phyloP scores from a whole-genome alignment of 2,888 invertebrate genomes.

The Scelioninae gen. 2 region DNA sequence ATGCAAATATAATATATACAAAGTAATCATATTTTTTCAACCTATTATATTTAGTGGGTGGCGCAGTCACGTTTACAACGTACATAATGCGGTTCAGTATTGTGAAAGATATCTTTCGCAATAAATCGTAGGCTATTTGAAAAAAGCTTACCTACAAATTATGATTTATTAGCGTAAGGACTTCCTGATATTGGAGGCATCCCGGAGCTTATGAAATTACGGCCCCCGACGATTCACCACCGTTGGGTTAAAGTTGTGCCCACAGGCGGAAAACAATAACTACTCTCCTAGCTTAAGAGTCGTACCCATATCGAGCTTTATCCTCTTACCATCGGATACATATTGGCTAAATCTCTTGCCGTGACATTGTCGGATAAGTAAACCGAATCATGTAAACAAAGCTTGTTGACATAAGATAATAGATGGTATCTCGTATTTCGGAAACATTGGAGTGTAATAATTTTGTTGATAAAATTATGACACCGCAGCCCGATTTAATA shows the following conservation, averaged over 20 bases:
- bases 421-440: slow-evolving; percentile 2
- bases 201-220: slow-evolving; percentile 34
- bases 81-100: no score
- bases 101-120: no score
- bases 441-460: no score
- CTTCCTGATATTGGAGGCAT: slow-evolving; percentile 3
- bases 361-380: slow-evolving; percentile 34
- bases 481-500: no score
- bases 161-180: slow-evolving; percentile 20
- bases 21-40: no score
- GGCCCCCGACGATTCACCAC: slow-evolving; percentile 6
- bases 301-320: slow-evolving; percentile 37
- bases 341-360: slow-evolving; percentile 42
- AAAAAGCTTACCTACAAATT: neutral
- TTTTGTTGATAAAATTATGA: no score
- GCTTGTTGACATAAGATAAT: slow-evolving; percentile 28
- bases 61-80: no score
- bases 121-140: no score
- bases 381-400: slow-evolving; percentile 37
- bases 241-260: slow-evolving; percentile 22
- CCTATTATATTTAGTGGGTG: no score
- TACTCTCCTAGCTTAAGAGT: slow-evolving; percentile 32
- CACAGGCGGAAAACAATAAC: slow-evolving; percentile 42
- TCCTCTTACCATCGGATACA: slow-evolving; percentile 47
- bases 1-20: no score